phyloP scores from a whole-genome alignment of 1,140 invertebrate genomes.

The Helicoverpa zea region DNA sequence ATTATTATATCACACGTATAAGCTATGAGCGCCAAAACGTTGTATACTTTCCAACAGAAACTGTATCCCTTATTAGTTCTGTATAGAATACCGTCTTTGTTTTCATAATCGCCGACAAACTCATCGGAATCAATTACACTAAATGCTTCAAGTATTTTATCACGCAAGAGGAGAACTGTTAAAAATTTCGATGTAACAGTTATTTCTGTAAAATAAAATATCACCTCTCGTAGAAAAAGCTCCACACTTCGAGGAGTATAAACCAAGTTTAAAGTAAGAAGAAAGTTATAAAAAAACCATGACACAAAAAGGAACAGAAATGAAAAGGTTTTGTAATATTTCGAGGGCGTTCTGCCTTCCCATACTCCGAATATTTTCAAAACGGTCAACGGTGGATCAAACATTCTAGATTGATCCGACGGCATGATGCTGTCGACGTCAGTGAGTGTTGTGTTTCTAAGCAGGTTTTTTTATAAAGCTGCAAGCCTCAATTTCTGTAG shows the following conservation, averaged over 20 bases:
- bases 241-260: conserved; percentile 71
- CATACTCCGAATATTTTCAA: conserved; percentile 72
- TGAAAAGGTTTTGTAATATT: conserved; percentile 70
- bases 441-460: not conserved
- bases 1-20: conserved; percentile 61
- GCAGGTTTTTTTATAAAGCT: not conserved
- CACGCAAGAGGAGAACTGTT: conserved; percentile 66
- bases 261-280: conserved; percentile 68
- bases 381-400: conserved; percentile 1
- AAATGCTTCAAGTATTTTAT: conserved; percentile 65
- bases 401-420: conserved; percentile 40
- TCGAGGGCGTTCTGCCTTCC: conserved; percentile 54
- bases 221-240: conserved; percentile 68
- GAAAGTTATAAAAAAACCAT: conserved; percentile 62
- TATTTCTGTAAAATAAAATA: conserved; percentile 75
- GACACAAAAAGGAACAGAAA: conserved; percentile 63
- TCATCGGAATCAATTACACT: conserved; percentile 64
- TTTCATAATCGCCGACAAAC: conserved; percentile 48
- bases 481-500: conserved; percentile 37
- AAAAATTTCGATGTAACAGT: conserved; percentile 65
- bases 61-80: conserved; percentile 60
- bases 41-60: conserved; percentile 61
- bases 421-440: not conserved
- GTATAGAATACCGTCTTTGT: conserved; percentile 58
- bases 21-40: conserved; percentile 63